phyloP scores from a whole-genome alignment of 2,888 invertebrate genomes.

The Idaea biselata region DNA sequence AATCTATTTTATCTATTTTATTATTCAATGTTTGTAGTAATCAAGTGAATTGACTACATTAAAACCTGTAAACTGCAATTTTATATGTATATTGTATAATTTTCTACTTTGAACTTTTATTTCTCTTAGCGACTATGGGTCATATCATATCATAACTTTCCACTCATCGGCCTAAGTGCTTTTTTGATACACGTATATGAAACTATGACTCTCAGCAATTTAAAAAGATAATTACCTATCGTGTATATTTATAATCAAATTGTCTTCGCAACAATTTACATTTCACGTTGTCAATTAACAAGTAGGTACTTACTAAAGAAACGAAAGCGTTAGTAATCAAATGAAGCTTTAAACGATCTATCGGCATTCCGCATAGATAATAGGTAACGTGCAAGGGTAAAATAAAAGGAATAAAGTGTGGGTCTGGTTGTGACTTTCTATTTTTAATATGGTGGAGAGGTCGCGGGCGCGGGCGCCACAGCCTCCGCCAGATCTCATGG shows the following conservation, averaged over 20 bases:
- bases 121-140: too few species aligned
- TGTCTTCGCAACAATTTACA: slow-evolving; percentile 27
- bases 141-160: too few species aligned
- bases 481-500: slow-evolving; percentile 62
- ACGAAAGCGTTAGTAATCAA: slow-evolving; percentile 58
- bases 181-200: too few species aligned
- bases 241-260: slow-evolving; percentile 18
- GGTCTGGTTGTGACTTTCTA: slow-evolving; percentile 74
- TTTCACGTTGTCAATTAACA: slow-evolving; percentile 25
- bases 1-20: slow-evolving; percentile 5
- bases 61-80: too few species aligned
- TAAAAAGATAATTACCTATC: too few species aligned
- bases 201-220: too few species aligned
- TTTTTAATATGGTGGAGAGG: slow-evolving; percentile 75
- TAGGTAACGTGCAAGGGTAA: slow-evolving; percentile 64
- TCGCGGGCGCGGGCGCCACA: slow-evolving; percentile 65
- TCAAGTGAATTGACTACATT: too few species aligned
- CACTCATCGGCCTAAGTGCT: too few species aligned
- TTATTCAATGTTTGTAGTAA: too few species aligned
- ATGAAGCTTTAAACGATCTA: slow-evolving; percentile 54
- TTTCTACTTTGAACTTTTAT: too few species aligned
- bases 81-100: too few species aligned
- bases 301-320: slow-evolving; percentile 32
- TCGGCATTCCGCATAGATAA: slow-evolving; percentile 55
- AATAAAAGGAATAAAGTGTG: slow-evolving; percentile 68